A percentile compares a stretch with the other conserved stretches of the same genome.
These are phyloP conservation scores for Rotaria magnacalcarata DNA, from an alignment of 2,888 invertebrate genomes.

Conservation along the genomic window DNA sequence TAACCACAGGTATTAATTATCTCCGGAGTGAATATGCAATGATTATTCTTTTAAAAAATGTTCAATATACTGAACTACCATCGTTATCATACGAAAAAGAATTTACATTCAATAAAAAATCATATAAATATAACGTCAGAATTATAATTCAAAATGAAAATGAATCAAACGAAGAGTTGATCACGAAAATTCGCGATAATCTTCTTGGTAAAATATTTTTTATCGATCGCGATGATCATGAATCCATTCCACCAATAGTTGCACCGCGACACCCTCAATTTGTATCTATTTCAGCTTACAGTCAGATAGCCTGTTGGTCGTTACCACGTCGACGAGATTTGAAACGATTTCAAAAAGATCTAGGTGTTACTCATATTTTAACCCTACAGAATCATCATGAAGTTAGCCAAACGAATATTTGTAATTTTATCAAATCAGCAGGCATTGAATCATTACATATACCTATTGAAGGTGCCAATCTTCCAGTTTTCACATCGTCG, in stretches of 20 bases:
- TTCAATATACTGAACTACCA: not conserved
- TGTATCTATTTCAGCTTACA: not conserved
- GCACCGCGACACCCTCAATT: not conserved
- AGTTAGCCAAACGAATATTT: not conserved
- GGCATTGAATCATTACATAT: not conserved
- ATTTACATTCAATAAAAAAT: not conserved
- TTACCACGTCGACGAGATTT: constrained; percentile 12
- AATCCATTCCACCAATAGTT: not conserved
- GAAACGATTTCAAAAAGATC: not conserved
- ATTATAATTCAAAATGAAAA: not conserved
- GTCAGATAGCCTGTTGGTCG: not conserved
- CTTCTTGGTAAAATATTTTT: not conserved
- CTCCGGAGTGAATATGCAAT: not conserved
- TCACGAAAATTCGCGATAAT: not conserved
- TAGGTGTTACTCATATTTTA: not conserved
- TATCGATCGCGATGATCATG: not conserved
- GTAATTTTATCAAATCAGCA: not conserved
- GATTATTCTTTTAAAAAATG: constrained; percentile 4
- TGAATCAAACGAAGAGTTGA: not conserved
- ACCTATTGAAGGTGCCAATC: not conserved
- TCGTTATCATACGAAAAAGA: not conserved
- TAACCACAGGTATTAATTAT: not conserved
- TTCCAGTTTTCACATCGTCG: not conserved
- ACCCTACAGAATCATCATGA: not conserved
- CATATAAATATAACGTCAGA: not conserved